Conservation (phyloP, 1,140 invertebrate species). For the Drosophila athabasca region DNA sequence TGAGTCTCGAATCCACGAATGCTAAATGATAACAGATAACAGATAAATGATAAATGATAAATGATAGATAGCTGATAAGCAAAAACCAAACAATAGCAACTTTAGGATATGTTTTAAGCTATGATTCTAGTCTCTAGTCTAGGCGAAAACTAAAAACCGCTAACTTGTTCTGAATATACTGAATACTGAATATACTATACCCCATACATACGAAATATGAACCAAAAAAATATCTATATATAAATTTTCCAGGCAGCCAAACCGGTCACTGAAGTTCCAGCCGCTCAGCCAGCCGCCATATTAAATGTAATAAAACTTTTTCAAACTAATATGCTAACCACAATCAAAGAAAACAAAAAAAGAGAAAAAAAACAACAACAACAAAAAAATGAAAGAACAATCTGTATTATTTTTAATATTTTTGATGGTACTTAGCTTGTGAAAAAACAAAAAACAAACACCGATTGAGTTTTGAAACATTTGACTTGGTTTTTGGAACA, state of each 20-base stretch:
- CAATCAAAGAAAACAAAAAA: constrained; percentile 36
- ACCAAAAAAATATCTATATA: constrained; percentile 63
- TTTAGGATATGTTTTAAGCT: constrained; percentile 10
- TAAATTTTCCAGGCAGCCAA: constrained; percentile 87
- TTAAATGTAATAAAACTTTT: constrained; percentile 83
- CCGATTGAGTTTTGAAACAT: constrained; percentile 62
- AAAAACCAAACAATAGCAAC: not conserved
- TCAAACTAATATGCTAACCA: constrained; percentile 70
- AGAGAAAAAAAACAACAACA: constrained; percentile 34
- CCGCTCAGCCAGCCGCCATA: constrained; percentile 83
- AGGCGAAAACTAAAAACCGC: constrained; percentile 30
- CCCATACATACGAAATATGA: constrained; percentile 17
- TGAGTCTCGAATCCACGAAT: constrained; percentile 54
- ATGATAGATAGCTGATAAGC: no score
- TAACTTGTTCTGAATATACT: constrained; percentile 40
- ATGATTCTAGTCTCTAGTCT: constrained; percentile 30
- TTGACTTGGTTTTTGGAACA: constrained; percentile 72
- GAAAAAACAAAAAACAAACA: constrained; percentile 39
- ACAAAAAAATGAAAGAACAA: constrained; percentile 52
- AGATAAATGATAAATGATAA: no score
- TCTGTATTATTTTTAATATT: constrained; percentile 42
- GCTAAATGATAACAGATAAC: no score
- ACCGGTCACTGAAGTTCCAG: constrained; percentile 87
- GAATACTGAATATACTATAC: no score
- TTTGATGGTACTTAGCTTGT: constrained; percentile 69